Evolutionary conservation across 1,140 invertebrate species (phyloP).

Genomic region (Probaryconus sp.): DNA sequence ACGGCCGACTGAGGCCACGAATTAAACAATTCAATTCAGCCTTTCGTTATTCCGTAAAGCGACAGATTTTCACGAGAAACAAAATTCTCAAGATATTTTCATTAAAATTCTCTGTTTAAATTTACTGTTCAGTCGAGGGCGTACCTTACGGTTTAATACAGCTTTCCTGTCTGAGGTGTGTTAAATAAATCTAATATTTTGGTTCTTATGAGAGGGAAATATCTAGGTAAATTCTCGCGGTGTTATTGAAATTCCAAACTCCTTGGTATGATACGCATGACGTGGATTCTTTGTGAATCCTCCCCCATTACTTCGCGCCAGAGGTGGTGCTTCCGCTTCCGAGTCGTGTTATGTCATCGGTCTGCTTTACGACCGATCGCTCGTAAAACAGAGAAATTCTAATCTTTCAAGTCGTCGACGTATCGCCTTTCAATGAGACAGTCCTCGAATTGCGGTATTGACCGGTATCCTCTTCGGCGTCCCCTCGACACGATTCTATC

Average conservation of each 20-base stretch:
- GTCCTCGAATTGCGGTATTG: slow-evolving; percentile 38
- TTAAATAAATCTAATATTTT: neutral
- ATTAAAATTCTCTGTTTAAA: no score
- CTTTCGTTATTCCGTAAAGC: no score
- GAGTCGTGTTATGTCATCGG: slow-evolving; percentile 25
- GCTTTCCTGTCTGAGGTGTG: no score
- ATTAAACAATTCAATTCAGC: no score
- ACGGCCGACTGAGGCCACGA: no score
- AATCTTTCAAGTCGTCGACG: slow-evolving; percentile 48
- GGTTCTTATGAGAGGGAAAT: slow-evolving; percentile 18
- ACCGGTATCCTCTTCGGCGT: slow-evolving; percentile 28
- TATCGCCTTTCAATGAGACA: slow-evolving; percentile 37
- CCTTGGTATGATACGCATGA: slow-evolving; percentile 9
- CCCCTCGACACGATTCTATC: no score
- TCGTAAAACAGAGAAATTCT: slow-evolving; percentile 38
- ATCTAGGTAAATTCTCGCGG: neutral
- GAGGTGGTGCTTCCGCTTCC: slow-evolving; percentile 12
- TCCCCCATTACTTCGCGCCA: neutral
- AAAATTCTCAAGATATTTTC: no score
- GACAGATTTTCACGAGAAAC: no score
- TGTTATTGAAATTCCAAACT: slow-evolving; percentile 43
- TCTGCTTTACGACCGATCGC: slow-evolving; percentile 37
- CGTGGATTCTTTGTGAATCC: slow-evolving; percentile 13
- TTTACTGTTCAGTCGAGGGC: no score
- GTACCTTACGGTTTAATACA: no score